Evolutionary conservation across 2,888 invertebrate species (phyloP).

Genomic region (Teleiodes luculella): DNA sequence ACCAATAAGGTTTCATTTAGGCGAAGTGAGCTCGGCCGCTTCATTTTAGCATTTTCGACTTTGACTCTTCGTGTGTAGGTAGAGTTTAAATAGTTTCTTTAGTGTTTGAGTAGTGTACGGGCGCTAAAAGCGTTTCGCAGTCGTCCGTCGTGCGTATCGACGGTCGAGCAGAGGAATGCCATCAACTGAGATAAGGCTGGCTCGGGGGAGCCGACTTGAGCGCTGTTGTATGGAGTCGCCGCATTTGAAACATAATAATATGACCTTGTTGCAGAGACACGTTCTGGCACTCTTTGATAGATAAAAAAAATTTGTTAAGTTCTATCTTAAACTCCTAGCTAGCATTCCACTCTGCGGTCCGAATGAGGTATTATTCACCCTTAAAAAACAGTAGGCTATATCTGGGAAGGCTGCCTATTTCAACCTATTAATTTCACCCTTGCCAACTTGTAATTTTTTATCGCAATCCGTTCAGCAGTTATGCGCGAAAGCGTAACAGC

Average conservation of each 20-base stretch:
- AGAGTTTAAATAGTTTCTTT: constrained; percentile 31
- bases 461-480: too few species aligned
- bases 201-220: constrained; percentile 50
- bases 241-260: constrained; percentile 50
- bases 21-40: constrained; percentile 33
- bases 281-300: too few species aligned
- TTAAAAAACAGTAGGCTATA: too few species aligned
- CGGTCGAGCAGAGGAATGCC: constrained; percentile 71
- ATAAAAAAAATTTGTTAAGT: too few species aligned
- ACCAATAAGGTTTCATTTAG: constrained; percentile 70
- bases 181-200: constrained; percentile 72
- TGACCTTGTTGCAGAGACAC: too few species aligned
- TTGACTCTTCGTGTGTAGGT: constrained; percentile 29
- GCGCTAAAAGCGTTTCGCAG: constrained; percentile 77
- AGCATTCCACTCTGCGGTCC: too few species aligned
- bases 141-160: constrained; percentile 74
- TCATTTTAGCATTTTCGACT: constrained; percentile 33
- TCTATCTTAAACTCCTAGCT: too few species aligned
- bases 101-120: constrained; percentile 51
- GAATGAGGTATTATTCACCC: too few species aligned
- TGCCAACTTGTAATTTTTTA: too few species aligned
- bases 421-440: too few species aligned
- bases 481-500: too few species aligned
- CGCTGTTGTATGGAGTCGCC: constrained; percentile 38
- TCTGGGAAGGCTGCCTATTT: too few species aligned